phyloP scores from a whole-genome alignment of 2,888 invertebrate genomes.

The Trachelus stipa region DNA sequence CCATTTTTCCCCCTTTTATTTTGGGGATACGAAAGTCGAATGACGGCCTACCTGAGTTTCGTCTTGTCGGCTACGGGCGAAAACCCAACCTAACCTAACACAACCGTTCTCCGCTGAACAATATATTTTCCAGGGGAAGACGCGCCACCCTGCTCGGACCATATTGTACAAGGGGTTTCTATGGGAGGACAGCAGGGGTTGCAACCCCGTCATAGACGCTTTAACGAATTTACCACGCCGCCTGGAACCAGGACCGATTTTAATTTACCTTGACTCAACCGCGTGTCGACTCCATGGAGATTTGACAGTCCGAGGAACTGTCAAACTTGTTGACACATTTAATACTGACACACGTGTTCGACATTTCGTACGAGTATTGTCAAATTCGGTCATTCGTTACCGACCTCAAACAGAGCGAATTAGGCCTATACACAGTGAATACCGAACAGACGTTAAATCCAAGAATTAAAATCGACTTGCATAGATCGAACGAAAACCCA shows the following conservation, averaged over 20 bases:
- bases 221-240: slow-evolving; percentile 10
- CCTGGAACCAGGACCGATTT: background rate
- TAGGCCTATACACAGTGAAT: background rate
- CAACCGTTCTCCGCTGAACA: background rate
- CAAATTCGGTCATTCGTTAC: background rate
- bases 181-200: slow-evolving; percentile 16
- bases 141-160: slow-evolving; percentile 10
- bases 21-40: background rate
- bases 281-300: background rate
- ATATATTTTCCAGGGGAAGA: background rate
- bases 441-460: too few species aligned
- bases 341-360: background rate
- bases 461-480: background rate
- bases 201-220: slow-evolving; percentile 2
- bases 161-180: slow-evolving; percentile 13
- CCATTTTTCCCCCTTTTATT: background rate
- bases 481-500: background rate
- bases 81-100: background rate
- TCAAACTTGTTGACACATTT: background rate
- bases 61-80: slow-evolving; percentile 14
- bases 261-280: background rate
- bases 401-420: background rate
- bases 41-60: slow-evolving; percentile 1
- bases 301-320: background rate
- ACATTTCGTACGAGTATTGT: background rate